phyloP scores from a whole-genome alignment of 2,888 invertebrate species.

The Erebia epiphron region DNA sequence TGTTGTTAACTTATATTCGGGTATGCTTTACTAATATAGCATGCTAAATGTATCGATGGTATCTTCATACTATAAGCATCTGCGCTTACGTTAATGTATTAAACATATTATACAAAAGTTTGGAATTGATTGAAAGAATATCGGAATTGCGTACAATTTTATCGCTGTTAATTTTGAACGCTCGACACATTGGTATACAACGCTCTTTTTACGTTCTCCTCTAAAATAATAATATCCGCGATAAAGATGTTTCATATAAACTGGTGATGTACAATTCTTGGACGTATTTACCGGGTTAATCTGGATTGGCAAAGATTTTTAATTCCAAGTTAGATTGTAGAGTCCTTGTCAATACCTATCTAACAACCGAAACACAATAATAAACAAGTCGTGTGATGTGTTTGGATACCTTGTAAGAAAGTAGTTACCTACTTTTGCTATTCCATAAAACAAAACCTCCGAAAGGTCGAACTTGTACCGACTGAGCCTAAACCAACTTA shows the following conservation, averaged over 20 bases:
- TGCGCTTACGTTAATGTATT: neutral
- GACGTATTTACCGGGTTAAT: no score
- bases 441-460: no score
- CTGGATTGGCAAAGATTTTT: no score
- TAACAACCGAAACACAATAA: no score
- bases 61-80: neutral
- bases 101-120: slow-evolving; percentile 7
- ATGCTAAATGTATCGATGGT: neutral
- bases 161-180: slow-evolving; percentile 3
- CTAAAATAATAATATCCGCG: neutral
- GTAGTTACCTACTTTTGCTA: no score
- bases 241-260: slow-evolving; percentile 13
- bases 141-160: slow-evolving; percentile 20
- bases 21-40: neutral
- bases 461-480: no score
- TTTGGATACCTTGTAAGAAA: no score
- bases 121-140: slow-evolving; percentile 13
- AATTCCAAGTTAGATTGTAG: no score
- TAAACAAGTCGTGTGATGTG: no score
- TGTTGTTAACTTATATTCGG: neutral
- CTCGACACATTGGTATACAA: slow-evolving; percentile 16
- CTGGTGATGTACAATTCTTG: neutral
- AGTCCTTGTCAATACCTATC: no score
- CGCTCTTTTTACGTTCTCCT: slow-evolving; percentile 16
- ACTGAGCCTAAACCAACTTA: no score